Percentiles rank a stretch among this genome's conserved stretches.
These are phyloP conservation scores for Corynorhinus townsendii DNA, from an alignment of 2,113 vertebrate species.

Conservation along the genomic window DNA sequence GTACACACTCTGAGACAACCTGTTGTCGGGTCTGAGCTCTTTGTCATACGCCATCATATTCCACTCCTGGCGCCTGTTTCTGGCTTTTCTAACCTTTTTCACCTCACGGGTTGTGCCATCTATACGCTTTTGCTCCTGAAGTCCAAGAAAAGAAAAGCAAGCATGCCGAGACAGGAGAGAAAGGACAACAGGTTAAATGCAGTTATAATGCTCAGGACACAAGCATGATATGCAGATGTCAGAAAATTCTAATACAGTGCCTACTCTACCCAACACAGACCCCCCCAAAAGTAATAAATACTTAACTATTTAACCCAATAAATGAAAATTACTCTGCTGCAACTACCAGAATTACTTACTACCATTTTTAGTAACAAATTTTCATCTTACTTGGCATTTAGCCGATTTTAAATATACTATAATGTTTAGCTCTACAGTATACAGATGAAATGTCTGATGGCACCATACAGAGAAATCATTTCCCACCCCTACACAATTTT, in stretches of 20 bases:
- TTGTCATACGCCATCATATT: slow-evolving; percentile 99
- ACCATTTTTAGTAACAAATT: neutral
- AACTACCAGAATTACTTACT: neutral
- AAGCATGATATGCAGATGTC: slow-evolving; percentile 60
- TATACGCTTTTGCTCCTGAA: slow-evolving; percentile 95
- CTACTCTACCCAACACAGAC: neutral
- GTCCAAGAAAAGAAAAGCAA: slow-evolving; percentile 77
- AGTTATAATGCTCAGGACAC: slow-evolving; percentile 69
- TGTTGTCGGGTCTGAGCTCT: slow-evolving; percentile 97
- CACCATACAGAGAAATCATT: neutral
- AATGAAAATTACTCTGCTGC: neutral
- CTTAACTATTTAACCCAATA: neutral
- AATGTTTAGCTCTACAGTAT: neutral
- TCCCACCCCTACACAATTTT: neutral
- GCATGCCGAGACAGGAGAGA: slow-evolving; percentile 79
- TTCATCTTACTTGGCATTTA: neutral
- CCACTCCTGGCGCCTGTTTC: slow-evolving; percentile 99
- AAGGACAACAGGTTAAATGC: slow-evolving; percentile 81
- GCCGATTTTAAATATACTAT: neutral
- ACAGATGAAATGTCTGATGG: neutral
- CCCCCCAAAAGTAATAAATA: neutral
- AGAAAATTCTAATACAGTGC: neutral
- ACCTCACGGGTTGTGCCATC: slow-evolving; percentile 98
- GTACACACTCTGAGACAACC: slow-evolving; percentile 93
- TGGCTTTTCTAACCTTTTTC: slow-evolving; percentile 99